Evolutionary conservation across 1,140 invertebrate genomes (phyloP).

Genomic region (Trachelipus rathkii): DNA sequence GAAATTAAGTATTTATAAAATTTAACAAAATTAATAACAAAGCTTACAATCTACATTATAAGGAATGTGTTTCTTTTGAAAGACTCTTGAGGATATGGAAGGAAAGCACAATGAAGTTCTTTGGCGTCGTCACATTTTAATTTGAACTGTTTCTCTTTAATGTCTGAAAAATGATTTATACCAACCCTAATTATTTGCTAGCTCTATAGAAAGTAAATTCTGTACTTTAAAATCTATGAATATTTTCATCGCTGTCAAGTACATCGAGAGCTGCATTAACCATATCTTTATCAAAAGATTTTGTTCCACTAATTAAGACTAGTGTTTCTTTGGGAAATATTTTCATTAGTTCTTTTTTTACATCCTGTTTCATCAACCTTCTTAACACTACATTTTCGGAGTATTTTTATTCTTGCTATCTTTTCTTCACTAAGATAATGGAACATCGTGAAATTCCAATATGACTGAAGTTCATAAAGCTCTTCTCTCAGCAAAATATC

Average conservation of each 20-base stretch:
- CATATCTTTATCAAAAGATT: conserved; percentile 24
- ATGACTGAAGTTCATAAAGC: conserved; percentile 55
- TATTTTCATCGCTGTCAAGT: not conserved
- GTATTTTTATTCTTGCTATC: conserved; percentile 46
- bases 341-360: conserved; percentile 44
- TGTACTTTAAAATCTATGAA: not conserved
- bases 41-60: too few species aligned
- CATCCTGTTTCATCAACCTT: conserved; percentile 40
- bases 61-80: too few species aligned
- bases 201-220: too few species aligned
- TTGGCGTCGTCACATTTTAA: too few species aligned
- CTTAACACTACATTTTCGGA: conserved; percentile 45
- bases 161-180: too few species aligned
- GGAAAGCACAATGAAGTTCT: too few species aligned
- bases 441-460: conserved; percentile 64
- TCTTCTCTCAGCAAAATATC: conserved; percentile 59
- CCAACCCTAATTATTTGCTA: too few species aligned
- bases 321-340: conserved; percentile 39
- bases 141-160: too few species aligned
- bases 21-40: too few species aligned
- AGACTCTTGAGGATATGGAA: too few species aligned
- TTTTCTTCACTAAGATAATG: conserved; percentile 56
- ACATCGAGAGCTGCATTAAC: conserved; percentile 13
- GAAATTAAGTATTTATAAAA: too few species aligned
- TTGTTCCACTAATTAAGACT: conserved; percentile 23